phyloP scores from a whole-genome alignment of 2,888 invertebrate species.

The Digitonthophagus gazella region DNA sequence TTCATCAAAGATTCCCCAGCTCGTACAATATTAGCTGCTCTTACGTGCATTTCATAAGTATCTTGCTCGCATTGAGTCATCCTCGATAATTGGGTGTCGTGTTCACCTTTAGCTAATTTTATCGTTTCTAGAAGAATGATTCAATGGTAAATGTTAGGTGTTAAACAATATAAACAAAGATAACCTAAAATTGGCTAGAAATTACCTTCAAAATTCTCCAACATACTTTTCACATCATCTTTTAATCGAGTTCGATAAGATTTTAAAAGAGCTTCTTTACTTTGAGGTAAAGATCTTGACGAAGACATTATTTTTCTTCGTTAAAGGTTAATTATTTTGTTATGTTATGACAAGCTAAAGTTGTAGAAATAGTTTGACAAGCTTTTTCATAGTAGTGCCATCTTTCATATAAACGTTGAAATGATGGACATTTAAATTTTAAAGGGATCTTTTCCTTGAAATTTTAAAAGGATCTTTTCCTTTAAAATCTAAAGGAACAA shows the following conservation, averaged over 20 bases:
- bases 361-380: too few relatives aligned
- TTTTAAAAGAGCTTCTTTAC: slow-evolving; percentile 92
- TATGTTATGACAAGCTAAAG: too few relatives aligned
- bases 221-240: slow-evolving; percentile 95
- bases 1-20: slow-evolving; percentile 97
- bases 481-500: too few relatives aligned
- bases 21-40: slow-evolving; percentile 93
- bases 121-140: slow-evolving; percentile 80
- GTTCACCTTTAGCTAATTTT: slow-evolving; percentile 84
- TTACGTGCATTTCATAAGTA: slow-evolving; percentile 94
- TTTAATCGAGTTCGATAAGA: slow-evolving; percentile 92
- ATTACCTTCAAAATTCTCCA: slow-evolving; percentile 92
- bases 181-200: slow-evolving; percentile 35
- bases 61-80: slow-evolving; percentile 94
- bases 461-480: too few relatives aligned
- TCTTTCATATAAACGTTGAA: too few relatives aligned
- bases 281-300: slow-evolving; percentile 76
- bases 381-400: too few relatives aligned
- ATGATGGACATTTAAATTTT: too few relatives aligned
- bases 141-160: slow-evolving; percentile 10
- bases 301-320: too few relatives aligned
- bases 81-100: slow-evolving; percentile 84
- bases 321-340: too few relatives aligned
- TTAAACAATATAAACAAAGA: slow-evolving; percentile 4
- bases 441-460: too few relatives aligned